Evolutionary conservation across 1,140 invertebrate species (phyloP).

Genomic region (Hypsibius dujardini): DNA sequence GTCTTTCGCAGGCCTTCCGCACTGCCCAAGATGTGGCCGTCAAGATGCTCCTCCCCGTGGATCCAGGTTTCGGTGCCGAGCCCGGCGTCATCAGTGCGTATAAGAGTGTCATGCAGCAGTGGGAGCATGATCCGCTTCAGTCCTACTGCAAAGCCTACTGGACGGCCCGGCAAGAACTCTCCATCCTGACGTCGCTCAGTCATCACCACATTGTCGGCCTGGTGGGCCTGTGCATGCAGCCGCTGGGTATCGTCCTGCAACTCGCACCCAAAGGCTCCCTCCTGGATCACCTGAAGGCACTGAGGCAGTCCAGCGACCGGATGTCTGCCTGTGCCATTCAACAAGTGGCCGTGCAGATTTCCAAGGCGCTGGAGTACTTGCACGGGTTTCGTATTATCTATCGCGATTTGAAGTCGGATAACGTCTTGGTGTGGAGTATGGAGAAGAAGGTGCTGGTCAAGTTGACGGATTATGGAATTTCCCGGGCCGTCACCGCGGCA

Average conservation of each 20-base stretch:
- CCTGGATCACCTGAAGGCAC: constrained; percentile 58
- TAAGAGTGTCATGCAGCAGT: constrained; percentile 57
- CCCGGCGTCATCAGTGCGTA: constrained; percentile 55
- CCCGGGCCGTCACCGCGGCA: constrained; percentile 27
- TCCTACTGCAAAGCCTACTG: constrained; percentile 85
- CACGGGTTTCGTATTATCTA: constrained; percentile 88
- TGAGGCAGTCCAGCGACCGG: constrained; percentile 58
- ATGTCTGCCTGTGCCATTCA: constrained; percentile 62
- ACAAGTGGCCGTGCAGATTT: constrained; percentile 49
- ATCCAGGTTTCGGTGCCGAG: constrained; percentile 57
- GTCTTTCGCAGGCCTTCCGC: constrained; percentile 26
- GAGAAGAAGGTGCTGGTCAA: constrained; percentile 54
- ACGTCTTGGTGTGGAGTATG: constrained; percentile 72
- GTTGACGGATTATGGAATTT: constrained; percentile 63
- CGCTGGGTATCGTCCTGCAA: constrained; percentile 72
- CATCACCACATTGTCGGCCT: constrained; percentile 65
- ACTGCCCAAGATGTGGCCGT: constrained; percentile 54
- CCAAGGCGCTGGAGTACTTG: constrained; percentile 83
- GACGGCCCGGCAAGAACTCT: constrained; percentile 77
- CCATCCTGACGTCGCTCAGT: constrained; percentile 61
- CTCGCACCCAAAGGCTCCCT: constrained; percentile 78
- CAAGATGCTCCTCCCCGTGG: constrained; percentile 84
- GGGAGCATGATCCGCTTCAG: constrained; percentile 71
- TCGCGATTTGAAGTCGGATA: constrained; percentile 87
- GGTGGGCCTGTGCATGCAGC: constrained; percentile 65